Evolutionary conservation across 2,113 vertebrate genomes (phyloP), one percentile per base, ranked within the genome.

Genomic region (Scomber japonicus): DNA sequence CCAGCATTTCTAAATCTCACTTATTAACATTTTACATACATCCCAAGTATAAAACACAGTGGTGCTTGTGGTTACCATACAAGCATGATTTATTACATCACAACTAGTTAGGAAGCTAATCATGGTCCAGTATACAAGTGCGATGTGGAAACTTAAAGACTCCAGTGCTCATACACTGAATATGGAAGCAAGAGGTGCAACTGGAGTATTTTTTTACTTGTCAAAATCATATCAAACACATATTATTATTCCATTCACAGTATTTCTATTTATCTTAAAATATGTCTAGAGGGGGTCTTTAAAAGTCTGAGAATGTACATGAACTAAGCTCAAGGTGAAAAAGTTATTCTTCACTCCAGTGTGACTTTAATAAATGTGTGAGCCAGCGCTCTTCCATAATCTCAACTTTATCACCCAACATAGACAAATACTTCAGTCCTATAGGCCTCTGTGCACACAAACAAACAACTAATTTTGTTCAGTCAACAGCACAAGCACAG

Each of bases 391-490:
- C 45, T 19, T 48, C 48, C 50, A 21, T 64, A 14, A 76, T 74
- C 70, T 63, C 73, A 71, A 65, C 81, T 65, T 83, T 65, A 80
- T 83, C 61, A 59, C 45, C 56, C 45, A 15, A 27, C 78, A 83
- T 78, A 65, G 62, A 78, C 76, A 87, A 73, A 83, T 54, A 70
- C 79, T 75, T 70, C 35, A 75, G 54, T 19, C 81, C 56, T 70
- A n/a, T 51, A 60, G 68, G 60, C 67, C 63, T 65, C 51, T 64
- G 78, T 21, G 44, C 30, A 81, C 71, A 64, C 79, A 64, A 64
- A 54, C 72, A 89, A 93, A 89, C 85, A 81, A 74, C 60, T 85
- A 53, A 88, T 90, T 89, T 72, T 6, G 46, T 56, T 86, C 71
- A 30, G 62, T 84, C 64, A 89, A 89, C 81, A 89, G 60, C 60